Conservation (phyloP, 2,113 vertebrate genomes). For the Ptilorrhoa leucosticta region DNA sequence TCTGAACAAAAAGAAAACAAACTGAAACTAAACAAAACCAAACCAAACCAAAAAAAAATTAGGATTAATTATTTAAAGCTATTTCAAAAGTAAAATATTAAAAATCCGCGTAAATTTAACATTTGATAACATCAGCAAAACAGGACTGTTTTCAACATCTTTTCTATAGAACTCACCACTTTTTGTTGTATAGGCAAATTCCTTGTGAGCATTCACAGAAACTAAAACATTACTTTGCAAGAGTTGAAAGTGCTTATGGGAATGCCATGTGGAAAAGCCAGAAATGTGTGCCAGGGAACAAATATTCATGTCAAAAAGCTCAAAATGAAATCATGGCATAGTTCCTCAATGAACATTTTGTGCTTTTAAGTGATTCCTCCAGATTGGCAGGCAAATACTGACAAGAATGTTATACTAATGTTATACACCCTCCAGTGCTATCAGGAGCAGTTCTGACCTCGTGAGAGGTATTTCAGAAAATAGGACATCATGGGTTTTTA, state of each 20-base stretch:
- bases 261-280: background rate
- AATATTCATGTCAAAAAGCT: background rate
- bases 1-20: background rate
- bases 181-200: background rate
- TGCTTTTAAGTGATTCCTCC: background rate
- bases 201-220: background rate
- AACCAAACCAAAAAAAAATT: fast-evolving
- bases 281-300: background rate
- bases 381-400: background rate
- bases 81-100: background rate
- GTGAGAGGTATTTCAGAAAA: background rate
- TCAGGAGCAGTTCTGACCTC: background rate
- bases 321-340: background rate
- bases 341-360: background rate
- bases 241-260: background rate
- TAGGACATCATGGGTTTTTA: background rate
- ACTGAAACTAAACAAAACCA: background rate
- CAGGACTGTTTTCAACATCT: background rate
- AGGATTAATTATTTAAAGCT: background rate
- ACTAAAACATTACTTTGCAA: background rate
- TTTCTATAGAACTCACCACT: background rate
- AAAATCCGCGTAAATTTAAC: background rate
- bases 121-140: background rate
- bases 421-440: background rate
- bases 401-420: background rate